Conservation (phyloP, 2,888 invertebrate genomes). For the Leucophenga maculata region DNA sequence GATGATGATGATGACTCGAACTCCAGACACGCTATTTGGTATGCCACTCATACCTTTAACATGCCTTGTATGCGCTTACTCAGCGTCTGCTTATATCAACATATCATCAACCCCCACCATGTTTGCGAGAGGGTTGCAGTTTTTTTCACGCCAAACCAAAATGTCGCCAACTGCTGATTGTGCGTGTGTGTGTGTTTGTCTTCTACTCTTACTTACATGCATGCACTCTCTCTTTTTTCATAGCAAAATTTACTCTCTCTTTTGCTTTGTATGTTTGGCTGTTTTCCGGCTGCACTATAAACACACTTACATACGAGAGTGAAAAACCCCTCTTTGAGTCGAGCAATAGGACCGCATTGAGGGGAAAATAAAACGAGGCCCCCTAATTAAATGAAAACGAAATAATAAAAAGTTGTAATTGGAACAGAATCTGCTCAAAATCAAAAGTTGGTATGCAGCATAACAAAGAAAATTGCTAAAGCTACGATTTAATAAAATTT, state of each 20-base stretch:
- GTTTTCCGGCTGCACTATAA: constrained; percentile 52
- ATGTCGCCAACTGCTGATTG: constrained; percentile 11
- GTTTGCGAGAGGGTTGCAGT: constrained; percentile 56
- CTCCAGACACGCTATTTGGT: constrained; percentile 47
- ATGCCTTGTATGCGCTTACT: constrained; percentile 46
- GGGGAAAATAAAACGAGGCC: not conserved
- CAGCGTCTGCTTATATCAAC: constrained; percentile 24
- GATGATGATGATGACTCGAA: constrained; percentile 55
- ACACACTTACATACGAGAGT: constrained; percentile 53
- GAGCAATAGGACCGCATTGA: not conserved
- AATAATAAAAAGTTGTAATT: too few relatives aligned
- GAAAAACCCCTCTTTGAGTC: not conserved
- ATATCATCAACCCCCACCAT: constrained; percentile 13
- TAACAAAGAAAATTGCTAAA: too few relatives aligned
- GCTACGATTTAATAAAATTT: too few relatives aligned
- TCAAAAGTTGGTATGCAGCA: too few relatives aligned
- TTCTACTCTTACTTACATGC: constrained; percentile 33
- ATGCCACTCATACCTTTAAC: constrained; percentile 3
- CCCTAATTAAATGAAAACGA: too few relatives aligned
- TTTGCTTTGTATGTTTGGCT: constrained; percentile 32
- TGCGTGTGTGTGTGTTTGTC: constrained; percentile 31
- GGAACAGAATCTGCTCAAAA: too few relatives aligned
- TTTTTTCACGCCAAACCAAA: constrained; percentile 47
- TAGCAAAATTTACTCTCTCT: constrained; percentile 48
- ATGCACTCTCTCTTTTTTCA: constrained; percentile 41